These are phyloP conservation scores for Agapostemon virescens DNA, from an alignment of 2,888 invertebrate genomes.

Conservation along the genomic window DNA sequence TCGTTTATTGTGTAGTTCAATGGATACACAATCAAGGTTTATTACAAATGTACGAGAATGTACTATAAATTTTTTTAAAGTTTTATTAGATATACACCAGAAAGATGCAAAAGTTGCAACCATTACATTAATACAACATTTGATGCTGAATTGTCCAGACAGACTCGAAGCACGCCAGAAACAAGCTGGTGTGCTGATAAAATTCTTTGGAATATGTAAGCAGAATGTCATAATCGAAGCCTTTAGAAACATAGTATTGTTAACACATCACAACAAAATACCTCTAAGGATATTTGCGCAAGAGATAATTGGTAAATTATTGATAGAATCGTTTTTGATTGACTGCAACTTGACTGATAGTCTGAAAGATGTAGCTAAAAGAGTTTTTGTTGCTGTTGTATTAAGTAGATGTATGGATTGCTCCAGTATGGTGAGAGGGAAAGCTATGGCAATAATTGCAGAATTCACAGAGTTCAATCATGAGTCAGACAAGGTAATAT, in stretches of 20 bases:
- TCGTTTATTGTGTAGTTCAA: constrained; percentile 64
- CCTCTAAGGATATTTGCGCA: constrained; percentile 81
- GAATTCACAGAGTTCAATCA: constrained; percentile 80
- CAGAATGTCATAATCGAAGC: constrained; percentile 53
- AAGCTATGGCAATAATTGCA: constrained; percentile 83
- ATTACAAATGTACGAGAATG: constrained; percentile 69
- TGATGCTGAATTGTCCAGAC: constrained; percentile 76
- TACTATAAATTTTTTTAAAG: constrained; percentile 71
- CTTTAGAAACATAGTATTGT: constrained; percentile 68
- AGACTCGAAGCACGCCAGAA: constrained; percentile 74
- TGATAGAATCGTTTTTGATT: constrained; percentile 69
- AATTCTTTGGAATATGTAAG: constrained; percentile 70
- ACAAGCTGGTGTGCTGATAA: constrained; percentile 73
- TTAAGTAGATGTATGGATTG: constrained; percentile 82
- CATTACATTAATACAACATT: constrained; percentile 72
- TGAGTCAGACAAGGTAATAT: constrained; percentile 36
- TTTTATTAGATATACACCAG: constrained; percentile 61
- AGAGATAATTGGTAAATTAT: constrained; percentile 81
- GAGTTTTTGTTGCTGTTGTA: constrained; percentile 81
- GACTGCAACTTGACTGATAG: constrained; percentile 28
- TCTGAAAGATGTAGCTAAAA: constrained; percentile 51
- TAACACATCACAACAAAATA: constrained; percentile 79
- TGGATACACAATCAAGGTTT: constrained; percentile 66
- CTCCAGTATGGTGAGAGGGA: constrained; percentile 84
- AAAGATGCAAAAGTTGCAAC: constrained; percentile 67